Conservation (phyloP, 2,113 vertebrate genomes). For the Phalacrocorax aristotelis region DNA sequence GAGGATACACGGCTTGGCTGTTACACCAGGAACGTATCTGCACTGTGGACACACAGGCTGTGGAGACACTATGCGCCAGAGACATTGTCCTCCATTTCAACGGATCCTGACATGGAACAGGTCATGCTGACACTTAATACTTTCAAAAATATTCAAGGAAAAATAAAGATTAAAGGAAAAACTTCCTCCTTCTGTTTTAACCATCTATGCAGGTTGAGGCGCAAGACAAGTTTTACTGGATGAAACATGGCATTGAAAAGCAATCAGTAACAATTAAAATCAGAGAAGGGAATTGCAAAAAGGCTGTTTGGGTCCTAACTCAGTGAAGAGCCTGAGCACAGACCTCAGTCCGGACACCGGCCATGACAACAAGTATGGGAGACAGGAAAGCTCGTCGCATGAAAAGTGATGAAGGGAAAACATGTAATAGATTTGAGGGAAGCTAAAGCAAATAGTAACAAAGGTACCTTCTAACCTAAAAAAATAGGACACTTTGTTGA, state of each 20-base stretch:
- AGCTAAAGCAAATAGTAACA: not conserved
- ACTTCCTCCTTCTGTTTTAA: not conserved
- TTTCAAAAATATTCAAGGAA: not conserved
- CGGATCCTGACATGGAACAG: not conserved
- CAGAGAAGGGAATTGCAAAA: not conserved
- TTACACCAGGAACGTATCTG: too few relatives aligned
- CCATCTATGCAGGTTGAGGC: not conserved
- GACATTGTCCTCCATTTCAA: not conserved
- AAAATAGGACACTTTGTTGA: not conserved
- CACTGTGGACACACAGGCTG: too few relatives aligned
- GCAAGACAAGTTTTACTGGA: not conserved
- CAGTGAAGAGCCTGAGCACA: not conserved
- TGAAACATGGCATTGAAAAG: not conserved
- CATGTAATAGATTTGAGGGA: not conserved
- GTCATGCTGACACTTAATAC: not conserved
- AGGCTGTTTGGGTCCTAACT: not conserved
- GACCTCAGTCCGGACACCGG: not conserved
- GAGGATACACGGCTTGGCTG: not conserved
- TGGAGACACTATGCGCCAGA: not conserved
- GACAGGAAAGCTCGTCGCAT: not conserved
- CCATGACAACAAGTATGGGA: too few relatives aligned
- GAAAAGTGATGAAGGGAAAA: not conserved
- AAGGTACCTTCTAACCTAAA: not conserved
- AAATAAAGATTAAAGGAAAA: not conserved
- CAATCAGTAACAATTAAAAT: not conserved